Evolutionary conservation across 1,140 invertebrate species (phyloP).

Genomic region (Hydropsyche tenuis): DNA sequence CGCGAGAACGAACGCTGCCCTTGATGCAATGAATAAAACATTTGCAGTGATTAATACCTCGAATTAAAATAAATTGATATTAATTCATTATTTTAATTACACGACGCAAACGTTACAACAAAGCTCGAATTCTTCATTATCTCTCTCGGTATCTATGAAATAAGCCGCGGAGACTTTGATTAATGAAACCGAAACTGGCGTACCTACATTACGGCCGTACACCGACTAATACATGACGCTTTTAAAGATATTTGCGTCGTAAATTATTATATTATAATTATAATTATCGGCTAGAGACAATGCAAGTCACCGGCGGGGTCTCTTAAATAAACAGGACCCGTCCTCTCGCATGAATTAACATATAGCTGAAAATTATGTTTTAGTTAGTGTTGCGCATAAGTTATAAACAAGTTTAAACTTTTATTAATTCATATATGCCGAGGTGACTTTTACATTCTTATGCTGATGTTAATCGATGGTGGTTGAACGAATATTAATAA

Average conservation of each 20-base stretch:
- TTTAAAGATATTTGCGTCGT: not conserved
- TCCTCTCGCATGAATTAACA: constrained; percentile 4
- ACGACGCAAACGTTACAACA: constrained; percentile 1
- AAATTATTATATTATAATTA: not conserved
- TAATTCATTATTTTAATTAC: constrained; percentile 22
- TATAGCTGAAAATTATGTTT: constrained; percentile 15
- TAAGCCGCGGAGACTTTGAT: constrained; percentile 15
- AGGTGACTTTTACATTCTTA: constrained; percentile 30
- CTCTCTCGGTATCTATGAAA: constrained; percentile 7
- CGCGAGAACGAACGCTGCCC: no score
- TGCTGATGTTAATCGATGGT: constrained; percentile 17
- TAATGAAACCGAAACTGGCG: constrained; percentile 1
- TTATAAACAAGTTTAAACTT: constrained; percentile 27
- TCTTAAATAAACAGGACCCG: no score
- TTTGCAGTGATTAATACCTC: no score
- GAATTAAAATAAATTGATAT: constrained; percentile 2
- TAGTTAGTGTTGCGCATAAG: constrained; percentile 18
- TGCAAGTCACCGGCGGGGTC: not conserved
- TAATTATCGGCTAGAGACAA: not conserved
- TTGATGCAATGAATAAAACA: no score
- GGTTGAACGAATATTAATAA: no score
- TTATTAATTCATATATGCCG: constrained; percentile 34
- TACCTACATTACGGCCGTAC: not conserved
- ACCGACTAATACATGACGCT: no score
- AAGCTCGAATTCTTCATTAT: constrained; percentile 27